phyloP scores from a whole-genome alignment of 2,113 vertebrate species.

The Crotalus viridis region DNA sequence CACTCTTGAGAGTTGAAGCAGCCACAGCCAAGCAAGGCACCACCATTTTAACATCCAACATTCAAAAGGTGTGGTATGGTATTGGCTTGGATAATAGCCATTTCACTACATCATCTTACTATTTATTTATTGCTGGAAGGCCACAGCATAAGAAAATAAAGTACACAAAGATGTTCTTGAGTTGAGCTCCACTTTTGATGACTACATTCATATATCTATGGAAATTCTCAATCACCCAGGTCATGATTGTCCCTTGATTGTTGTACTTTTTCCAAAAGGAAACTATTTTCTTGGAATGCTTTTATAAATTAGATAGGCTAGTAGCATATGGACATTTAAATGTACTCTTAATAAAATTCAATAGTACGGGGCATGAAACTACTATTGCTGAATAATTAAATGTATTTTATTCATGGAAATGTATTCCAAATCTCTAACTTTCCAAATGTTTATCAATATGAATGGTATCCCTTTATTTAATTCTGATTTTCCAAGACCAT shows the following conservation, averaged over 20 bases:
- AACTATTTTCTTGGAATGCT: too few species aligned
- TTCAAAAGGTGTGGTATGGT: neutral
- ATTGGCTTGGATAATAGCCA: neutral
- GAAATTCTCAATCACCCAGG: too few species aligned
- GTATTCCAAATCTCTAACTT: neutral
- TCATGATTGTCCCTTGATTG: too few species aligned
- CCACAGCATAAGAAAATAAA: too few species aligned
- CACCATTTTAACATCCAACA: too few species aligned
- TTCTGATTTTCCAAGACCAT: neutral
- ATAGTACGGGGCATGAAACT: slow-evolving; percentile 64
- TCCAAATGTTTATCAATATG: neutral
- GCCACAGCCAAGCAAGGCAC: too few species aligned
- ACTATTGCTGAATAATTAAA: slow-evolving; percentile 43
- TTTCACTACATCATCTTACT: neutral
- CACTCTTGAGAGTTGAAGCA: too few species aligned
- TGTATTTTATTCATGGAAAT: neutral
- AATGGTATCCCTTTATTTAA: neutral
- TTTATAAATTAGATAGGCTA: too few species aligned
- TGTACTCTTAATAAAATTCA: slow-evolving; percentile 31
- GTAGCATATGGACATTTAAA: neutral
- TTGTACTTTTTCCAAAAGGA: too few species aligned
- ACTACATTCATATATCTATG: too few species aligned
- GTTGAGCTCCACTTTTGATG: too few species aligned
- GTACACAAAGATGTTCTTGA: too few species aligned
- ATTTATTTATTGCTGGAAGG: neutral